Percentiles rank a stretch among this genome's conserved stretches.
These are phyloP conservation scores for Dusona sp. DNA, from an alignment of 2,888 invertebrate genomes.

Conservation along the genomic window DNA sequence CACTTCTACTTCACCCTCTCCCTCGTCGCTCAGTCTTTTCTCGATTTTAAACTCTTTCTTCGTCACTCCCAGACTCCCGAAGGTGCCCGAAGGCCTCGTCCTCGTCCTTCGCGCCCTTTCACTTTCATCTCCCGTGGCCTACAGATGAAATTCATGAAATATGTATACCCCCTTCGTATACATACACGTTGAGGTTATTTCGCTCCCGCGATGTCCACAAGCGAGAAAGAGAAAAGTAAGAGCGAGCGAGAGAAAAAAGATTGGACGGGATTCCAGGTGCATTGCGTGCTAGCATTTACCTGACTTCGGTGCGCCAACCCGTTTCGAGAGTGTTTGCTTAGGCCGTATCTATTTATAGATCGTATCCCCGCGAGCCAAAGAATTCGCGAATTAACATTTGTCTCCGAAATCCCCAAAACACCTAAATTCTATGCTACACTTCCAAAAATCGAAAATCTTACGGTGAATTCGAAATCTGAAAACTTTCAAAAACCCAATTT, in stretches of 20 bases:
- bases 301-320: slow-evolving; percentile 48
- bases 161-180: slow-evolving; percentile 7
- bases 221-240: slow-evolving; percentile 1
- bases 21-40: neutral
- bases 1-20: slow-evolving; percentile 31
- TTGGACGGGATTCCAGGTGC: slow-evolving; percentile 54
- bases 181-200: slow-evolving; percentile 28
- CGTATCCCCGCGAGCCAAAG: slow-evolving; percentile 11
- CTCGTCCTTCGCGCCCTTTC: slow-evolving; percentile 69
- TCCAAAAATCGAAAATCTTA: neutral
- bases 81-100: slow-evolving; percentile 64
- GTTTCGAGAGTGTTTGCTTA: slow-evolving; percentile 57
- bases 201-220: slow-evolving; percentile 35
- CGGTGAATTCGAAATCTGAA: no score
- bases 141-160: slow-evolving; percentile 65
- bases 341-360: slow-evolving; percentile 59
- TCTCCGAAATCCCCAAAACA: neutral
- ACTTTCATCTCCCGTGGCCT: slow-evolving; percentile 68
- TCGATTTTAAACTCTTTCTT: slow-evolving; percentile 21
- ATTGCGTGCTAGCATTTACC: slow-evolving; percentile 53
- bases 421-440: neutral
- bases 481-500: no score
- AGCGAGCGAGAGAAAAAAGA: slow-evolving; percentile 39
- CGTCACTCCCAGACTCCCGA: slow-evolving; percentile 50
- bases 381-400: slow-evolving; percentile 38